Conservation (phyloP, 2,888 invertebrate species). For the Boloria selene region DNA sequence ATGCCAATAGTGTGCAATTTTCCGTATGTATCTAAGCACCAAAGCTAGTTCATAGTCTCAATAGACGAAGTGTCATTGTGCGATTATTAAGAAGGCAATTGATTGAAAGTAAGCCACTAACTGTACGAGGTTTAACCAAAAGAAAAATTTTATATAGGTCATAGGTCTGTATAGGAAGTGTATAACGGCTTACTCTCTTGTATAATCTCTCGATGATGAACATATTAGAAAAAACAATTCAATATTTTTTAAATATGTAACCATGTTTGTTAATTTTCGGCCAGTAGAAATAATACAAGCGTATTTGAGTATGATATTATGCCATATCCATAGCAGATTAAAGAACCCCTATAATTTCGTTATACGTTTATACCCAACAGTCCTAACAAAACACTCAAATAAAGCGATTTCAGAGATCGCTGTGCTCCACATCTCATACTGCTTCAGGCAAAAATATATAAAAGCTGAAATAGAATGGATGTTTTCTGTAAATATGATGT, state of each 20-base stretch:
- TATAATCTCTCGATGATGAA: too few relatives aligned
- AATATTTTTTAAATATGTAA: neutral
- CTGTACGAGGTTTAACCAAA: too few relatives aligned
- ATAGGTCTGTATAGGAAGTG: too few relatives aligned
- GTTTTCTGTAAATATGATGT: constrained; percentile 3
- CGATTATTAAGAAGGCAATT: too few relatives aligned
- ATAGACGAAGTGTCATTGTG: too few relatives aligned
- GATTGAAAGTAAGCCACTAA: too few relatives aligned
- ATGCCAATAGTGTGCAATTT: too few relatives aligned
- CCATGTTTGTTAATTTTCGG: constrained; percentile 7
- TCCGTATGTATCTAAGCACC: too few relatives aligned
- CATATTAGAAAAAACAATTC: too few relatives aligned
- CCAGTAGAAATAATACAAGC: constrained; percentile 6
- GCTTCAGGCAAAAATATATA: constrained; percentile 14
- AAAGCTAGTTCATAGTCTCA: too few relatives aligned
- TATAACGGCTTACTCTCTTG: too few relatives aligned
- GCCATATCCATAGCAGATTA: constrained; percentile 24
- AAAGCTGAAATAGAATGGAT: neutral
- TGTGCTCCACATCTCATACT: constrained; percentile 15
- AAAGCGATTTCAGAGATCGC: constrained; percentile 19
- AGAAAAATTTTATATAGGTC: too few relatives aligned
- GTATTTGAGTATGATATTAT: constrained; percentile 9
- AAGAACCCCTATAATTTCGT: constrained; percentile 21
- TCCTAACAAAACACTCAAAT: constrained; percentile 29
- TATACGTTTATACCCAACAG: constrained; percentile 17